These are phyloP conservation scores for Squalus acanthias DNA, from an alignment of 2,797 vertebrate genomes.

Conservation along the genomic window DNA sequence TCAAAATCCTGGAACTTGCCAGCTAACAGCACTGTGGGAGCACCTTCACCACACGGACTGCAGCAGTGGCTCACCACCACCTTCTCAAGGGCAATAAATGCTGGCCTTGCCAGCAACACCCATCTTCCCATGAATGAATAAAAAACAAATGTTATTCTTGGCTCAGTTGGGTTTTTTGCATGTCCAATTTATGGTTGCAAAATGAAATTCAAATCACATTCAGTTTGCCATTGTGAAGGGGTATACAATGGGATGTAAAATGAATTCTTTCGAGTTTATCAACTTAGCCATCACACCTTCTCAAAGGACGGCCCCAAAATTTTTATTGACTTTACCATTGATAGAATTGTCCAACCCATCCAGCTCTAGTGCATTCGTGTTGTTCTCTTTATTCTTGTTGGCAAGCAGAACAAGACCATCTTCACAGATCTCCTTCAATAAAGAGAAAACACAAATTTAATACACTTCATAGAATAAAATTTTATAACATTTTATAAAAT, in stretches of 20 bases:
- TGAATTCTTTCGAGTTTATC: neutral
- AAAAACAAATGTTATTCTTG: neutral
- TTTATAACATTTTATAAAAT: neutral
- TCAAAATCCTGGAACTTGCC: no score
- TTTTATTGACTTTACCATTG: slow-evolving; percentile 60
- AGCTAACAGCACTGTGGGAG: no score
- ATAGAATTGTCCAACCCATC: slow-evolving; percentile 65
- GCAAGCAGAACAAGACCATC: slow-evolving; percentile 56
- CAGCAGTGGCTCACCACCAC: no score
- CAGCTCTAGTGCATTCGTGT: slow-evolving; percentile 55
- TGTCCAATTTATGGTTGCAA: neutral
- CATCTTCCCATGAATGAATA: no score
- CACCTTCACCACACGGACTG: no score
- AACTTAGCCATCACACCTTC: neutral
- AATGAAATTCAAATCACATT: neutral
- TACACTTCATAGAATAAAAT: neutral
- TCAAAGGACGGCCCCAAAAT: neutral
- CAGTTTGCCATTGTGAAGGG: neutral
- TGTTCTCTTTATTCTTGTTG: slow-evolving; percentile 63
- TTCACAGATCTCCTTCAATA: slow-evolving; percentile 70
- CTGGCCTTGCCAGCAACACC: no score
- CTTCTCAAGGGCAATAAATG: no score
- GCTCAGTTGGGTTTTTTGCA: neutral
- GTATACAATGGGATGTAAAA: neutral
- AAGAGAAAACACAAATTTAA: slow-evolving; percentile 40